Conservation (phyloP, 2,888 invertebrate genomes). For the Mythimna albipuncta region DNA sequence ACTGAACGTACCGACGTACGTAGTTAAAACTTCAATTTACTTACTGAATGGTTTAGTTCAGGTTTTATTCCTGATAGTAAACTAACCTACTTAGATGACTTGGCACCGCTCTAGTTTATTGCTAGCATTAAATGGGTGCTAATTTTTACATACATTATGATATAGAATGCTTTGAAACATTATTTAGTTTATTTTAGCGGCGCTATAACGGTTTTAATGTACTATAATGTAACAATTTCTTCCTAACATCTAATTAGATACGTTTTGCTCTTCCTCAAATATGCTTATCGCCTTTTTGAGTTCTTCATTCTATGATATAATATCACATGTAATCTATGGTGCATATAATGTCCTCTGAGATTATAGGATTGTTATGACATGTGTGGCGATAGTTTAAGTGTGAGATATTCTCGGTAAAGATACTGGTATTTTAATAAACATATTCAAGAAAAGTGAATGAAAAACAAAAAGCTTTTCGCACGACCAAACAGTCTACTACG, state of each 20-base stretch:
- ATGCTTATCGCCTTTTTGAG: slow-evolving; percentile 64
- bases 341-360: slow-evolving; percentile 80
- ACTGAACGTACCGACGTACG: slow-evolving; percentile 65
- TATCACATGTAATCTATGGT: slow-evolving; percentile 79
- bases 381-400: slow-evolving; percentile 60
- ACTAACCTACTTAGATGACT: slow-evolving; percentile 57
- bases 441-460: slow-evolving; percentile 16
- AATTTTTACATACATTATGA: slow-evolving; percentile 74
- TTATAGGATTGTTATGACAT: slow-evolving; percentile 75
- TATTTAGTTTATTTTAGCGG: slow-evolving; percentile 53
- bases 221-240: slow-evolving; percentile 56
- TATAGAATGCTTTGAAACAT: slow-evolving; percentile 64
- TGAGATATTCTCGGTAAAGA: slow-evolving; percentile 30
- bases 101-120: slow-evolving; percentile 79
- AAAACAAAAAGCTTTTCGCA: slow-evolving; percentile 1
- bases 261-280: slow-evolving; percentile 70
- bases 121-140: slow-evolving; percentile 85
- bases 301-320: slow-evolving; percentile 62
- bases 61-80: slow-evolving; percentile 63
- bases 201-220: slow-evolving; percentile 60
- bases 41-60: slow-evolving; percentile 55
- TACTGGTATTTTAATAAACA: slow-evolving; percentile 11
- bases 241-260: slow-evolving; percentile 65
- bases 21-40: slow-evolving; percentile 66
- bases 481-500: not conserved